Base-by-base conservation (phyloP, 2,888 invertebrate genomes). In the Branchipolynoe longqiensis region DNA sequence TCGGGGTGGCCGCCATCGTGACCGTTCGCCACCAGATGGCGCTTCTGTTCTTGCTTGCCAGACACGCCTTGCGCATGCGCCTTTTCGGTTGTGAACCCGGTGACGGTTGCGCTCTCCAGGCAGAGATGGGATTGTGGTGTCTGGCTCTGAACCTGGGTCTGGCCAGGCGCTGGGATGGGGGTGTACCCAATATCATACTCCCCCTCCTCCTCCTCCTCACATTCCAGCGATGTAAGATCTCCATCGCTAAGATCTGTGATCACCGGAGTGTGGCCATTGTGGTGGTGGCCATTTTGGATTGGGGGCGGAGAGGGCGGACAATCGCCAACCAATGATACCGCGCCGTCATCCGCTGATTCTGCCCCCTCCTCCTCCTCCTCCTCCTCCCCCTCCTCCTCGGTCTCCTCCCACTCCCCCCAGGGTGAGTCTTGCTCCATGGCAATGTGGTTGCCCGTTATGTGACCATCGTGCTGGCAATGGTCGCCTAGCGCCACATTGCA, bases 1-100 rank as follows among this genome's bases (percentile, higher is more conserved):
- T 82, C 82, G 14, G 78, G 78, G 1, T 28, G 48, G 8, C 78
- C 78, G 8, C 12, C 69, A 4, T 6, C 69, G 14, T 3, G 6
- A 6, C 31, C 28, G 25, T 25, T 54, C 4, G 48, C 48, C 78
- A 0, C 48, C 38, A 1, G 28, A 3, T 2, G 3, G 3, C 62
- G 28, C n/a, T 4, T 4, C 58, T 8, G 4, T n/a, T 4, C 58
- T 28, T 22, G 38, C 40, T n/a, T 40, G 78, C 1, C 41, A 18
- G 41, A 12, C 1, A 48, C 40, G 48, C 48, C 36, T 4, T 4
- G 62, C 28, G 3, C 25, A 14, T 69, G 2, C 8, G 36, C 69
- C 54, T 78, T 78, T 48, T 78, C 78, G 1, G 78, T 78, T 2
- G 78, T 78, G 28, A 78, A 78, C 4, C 78, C 78, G 1, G 78